A percentile compares a stretch with the other conserved stretches of the same genome.
phyloP scores from a whole-genome alignment of 2,797 vertebrate species.

The Mionectes olivaceus region DNA sequence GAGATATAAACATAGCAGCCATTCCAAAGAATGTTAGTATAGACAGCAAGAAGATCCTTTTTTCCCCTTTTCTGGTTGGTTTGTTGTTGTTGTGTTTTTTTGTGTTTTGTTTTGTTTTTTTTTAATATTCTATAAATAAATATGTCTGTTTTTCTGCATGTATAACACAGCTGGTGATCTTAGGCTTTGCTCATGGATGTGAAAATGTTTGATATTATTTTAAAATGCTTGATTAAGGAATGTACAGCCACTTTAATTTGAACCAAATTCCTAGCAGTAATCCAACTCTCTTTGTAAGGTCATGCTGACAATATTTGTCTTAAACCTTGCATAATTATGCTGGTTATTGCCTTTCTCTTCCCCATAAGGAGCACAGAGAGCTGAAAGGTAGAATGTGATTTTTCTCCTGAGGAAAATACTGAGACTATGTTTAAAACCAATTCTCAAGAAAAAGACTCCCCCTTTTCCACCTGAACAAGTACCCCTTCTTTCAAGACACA shows the following conservation, averaged over 20 bases:
- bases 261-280: background rate
- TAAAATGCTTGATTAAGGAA: background rate
- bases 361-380: background rate
- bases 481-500: background rate
- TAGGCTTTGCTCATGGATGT: background rate
- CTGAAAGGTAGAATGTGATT: background rate
- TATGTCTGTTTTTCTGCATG: background rate
- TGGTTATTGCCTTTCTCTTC: background rate
- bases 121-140: background rate
- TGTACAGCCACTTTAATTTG: background rate
- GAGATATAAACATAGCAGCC: slow-evolving; percentile 28
- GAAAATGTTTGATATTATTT: background rate
- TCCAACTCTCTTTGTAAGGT: background rate
- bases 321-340: background rate
- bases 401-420: background rate
- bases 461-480: background rate
- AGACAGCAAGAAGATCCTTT: background rate
- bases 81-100: no score
- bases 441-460: background rate
- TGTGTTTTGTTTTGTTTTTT: background rate
- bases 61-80: background rate
- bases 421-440: background rate
- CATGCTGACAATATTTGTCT: background rate
- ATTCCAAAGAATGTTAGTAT: background rate
- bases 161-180: background rate